phyloP scores from a whole-genome alignment of 2,888 invertebrate genomes.

The Lottia gigantea region DNA sequence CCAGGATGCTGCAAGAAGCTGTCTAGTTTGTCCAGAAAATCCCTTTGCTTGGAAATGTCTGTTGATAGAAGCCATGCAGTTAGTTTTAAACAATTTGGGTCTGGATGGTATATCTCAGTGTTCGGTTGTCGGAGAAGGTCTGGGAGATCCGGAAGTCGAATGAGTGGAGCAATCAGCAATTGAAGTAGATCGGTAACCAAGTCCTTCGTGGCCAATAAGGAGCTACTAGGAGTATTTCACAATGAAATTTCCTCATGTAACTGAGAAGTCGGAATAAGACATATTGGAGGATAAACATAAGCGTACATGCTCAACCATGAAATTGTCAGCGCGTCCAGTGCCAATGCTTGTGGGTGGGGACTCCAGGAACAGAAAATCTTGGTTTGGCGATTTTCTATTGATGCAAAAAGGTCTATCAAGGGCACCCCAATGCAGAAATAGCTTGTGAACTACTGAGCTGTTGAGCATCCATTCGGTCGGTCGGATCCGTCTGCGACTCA shows the following conservation, averaged over 20 bases:
- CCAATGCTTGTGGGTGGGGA: slow-evolving; percentile 19
- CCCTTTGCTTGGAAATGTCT: slow-evolving; percentile 25
- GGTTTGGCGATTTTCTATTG: slow-evolving; percentile 20
- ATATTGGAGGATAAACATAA: slow-evolving; percentile 13
- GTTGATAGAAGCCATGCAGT: slow-evolving; percentile 34
- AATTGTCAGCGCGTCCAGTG: slow-evolving; percentile 20
- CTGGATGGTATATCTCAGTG: slow-evolving; percentile 26
- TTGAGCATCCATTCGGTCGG: slow-evolving; percentile 23
- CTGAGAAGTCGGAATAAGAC: neutral
- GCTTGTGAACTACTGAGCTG: slow-evolving; percentile 17
- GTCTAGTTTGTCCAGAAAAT: slow-evolving; percentile 29
- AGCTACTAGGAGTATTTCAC: neutral
- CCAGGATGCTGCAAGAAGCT: slow-evolving; percentile 30
- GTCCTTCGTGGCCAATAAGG: slow-evolving; percentile 17
- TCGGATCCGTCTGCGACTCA: slow-evolving; percentile 12
- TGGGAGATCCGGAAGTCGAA: slow-evolving; percentile 10
- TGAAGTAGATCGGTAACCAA: slow-evolving; percentile 26
- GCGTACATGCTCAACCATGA: slow-evolving; percentile 14
- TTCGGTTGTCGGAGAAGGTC: slow-evolving; percentile 1
- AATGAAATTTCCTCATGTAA: neutral
- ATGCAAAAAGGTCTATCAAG: slow-evolving; percentile 20
- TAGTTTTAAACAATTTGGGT: slow-evolving; percentile 24
- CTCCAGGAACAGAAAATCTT: slow-evolving; percentile 25
- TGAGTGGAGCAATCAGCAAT: slow-evolving; percentile 21
- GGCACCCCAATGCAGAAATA: slow-evolving; percentile 23